A percentile compares a stretch with the other conserved stretches of the same genome.
phyloP scores from a whole-genome alignment of 2,888 invertebrate genomes.

The Deladenus siricidicola region DNA sequence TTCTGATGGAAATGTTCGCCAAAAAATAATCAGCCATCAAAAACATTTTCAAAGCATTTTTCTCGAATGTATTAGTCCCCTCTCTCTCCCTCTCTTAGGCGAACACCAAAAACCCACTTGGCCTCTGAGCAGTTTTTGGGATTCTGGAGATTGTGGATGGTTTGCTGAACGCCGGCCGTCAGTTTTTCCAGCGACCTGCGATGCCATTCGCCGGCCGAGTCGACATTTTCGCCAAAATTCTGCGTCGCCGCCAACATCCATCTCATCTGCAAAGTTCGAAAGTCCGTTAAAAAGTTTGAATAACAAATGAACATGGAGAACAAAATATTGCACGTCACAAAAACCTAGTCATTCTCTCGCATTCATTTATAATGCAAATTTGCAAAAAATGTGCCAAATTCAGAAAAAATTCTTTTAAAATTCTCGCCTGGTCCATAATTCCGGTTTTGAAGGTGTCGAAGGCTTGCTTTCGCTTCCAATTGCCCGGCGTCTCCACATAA shows the following conservation, averaged over 20 bases:
- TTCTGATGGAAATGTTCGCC: neutral
- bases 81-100: no score
- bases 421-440: neutral
- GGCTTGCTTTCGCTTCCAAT: neutral
- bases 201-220: slow-evolving; percentile 58
- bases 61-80: no score
- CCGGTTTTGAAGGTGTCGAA: neutral
- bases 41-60: no score
- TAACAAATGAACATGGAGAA: no score
- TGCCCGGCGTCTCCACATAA: slow-evolving; percentile 15
- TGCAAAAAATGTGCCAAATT: no score
- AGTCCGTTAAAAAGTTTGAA: no score
- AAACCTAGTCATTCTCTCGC: no score
- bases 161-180: slow-evolving; percentile 28
- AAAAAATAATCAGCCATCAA: neutral
- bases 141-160: slow-evolving; percentile 39
- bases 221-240: slow-evolving; percentile 22
- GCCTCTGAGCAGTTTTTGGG: slow-evolving; percentile 38
- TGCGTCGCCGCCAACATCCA: slow-evolving; percentile 21
- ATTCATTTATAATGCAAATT: no score
- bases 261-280: slow-evolving; percentile 10
- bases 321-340: no score
- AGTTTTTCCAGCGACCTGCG: slow-evolving; percentile 20
- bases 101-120: slow-evolving; percentile 20
- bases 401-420: no score